Percentiles rank a stretch among this genome's conserved stretches.
Conservation (phyloP, 1,140 invertebrate species). For the Nasonia giraulti region DNA sequence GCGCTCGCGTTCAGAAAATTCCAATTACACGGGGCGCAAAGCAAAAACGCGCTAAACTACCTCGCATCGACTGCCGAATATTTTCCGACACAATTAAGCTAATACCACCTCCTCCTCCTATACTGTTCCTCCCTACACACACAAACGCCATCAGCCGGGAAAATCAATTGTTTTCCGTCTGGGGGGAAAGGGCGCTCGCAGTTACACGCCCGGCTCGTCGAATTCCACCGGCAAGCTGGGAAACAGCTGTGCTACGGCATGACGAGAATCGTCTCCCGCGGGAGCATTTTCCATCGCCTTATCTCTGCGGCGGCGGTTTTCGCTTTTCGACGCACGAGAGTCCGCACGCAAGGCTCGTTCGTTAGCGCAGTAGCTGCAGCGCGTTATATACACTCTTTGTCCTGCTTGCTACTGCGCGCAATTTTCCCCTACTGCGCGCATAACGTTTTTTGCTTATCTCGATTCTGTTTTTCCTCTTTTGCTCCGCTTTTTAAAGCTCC, state of each 20-base stretch:
- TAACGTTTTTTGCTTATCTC: conserved; percentile 39
- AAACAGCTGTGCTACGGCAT: neutral
- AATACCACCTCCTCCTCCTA: neutral
- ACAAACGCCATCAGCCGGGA: neutral
- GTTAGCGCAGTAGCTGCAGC: conserved; percentile 4
- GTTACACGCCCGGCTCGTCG: neutral
- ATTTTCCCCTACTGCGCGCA: neutral
- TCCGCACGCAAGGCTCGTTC: conserved; percentile 24
- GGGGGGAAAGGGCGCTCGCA: neutral
- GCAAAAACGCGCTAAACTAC: neutral
- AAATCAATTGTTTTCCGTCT: conserved; percentile 45
- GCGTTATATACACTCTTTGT: neutral
- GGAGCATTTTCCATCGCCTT: conserved; percentile 48
- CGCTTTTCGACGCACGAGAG: conserved; percentile 13
- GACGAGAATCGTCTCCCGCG: conserved; percentile 42
- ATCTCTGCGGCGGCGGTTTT: conserved; percentile 41
- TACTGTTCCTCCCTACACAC: too few species aligned
- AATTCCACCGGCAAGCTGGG: neutral
- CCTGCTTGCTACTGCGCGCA: neutral
- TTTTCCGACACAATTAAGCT: conserved; percentile 30
- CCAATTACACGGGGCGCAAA: neutral
- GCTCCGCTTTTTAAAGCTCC: neutral
- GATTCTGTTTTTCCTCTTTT: conserved; percentile 14
- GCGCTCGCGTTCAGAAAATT: neutral
- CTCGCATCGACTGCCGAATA: neutral